phyloP scores from a whole-genome alignment of 2,888 invertebrate species.

The Cephus spinipes region DNA sequence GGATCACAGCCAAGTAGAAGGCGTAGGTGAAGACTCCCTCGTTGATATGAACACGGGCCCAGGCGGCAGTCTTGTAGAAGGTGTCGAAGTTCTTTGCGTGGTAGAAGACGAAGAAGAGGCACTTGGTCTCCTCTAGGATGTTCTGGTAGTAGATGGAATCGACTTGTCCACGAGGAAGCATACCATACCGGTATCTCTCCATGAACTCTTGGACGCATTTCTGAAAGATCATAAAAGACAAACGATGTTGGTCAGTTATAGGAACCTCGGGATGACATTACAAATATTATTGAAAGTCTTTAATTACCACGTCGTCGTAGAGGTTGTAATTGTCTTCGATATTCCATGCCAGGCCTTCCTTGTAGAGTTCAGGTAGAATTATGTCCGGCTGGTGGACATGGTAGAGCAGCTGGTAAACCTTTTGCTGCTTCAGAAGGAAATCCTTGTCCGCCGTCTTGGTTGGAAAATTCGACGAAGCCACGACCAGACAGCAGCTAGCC shows the following conservation, averaged over 20 bases:
- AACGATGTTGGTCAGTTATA: not conserved
- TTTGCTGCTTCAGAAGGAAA: slow-evolving; percentile 54
- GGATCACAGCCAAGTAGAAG: slow-evolving; percentile 72
- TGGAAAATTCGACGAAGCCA: slow-evolving; percentile 38
- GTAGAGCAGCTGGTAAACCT: slow-evolving; percentile 53
- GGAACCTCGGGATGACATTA: not conserved
- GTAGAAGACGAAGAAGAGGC: slow-evolving; percentile 60
- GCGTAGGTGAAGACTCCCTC: slow-evolving; percentile 72
- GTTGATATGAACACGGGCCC: slow-evolving; percentile 63
- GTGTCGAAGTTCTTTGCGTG: slow-evolving; percentile 63
- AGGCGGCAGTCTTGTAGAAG: slow-evolving; percentile 64
- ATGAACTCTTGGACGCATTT: slow-evolving; percentile 60
- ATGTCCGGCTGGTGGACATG: slow-evolving; percentile 49
- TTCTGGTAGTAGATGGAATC: slow-evolving; percentile 66
- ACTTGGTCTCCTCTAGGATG: slow-evolving; percentile 51
- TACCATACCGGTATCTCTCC: slow-evolving; percentile 60
- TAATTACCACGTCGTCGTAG: slow-evolving; percentile 51
- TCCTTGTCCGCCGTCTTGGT: slow-evolving; percentile 47
- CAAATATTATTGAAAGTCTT: not conserved
- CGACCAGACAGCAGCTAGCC: slow-evolving; percentile 64
- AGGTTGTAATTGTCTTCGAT: slow-evolving; percentile 44
- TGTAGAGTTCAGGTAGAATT: slow-evolving; percentile 43
- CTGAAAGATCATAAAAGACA: slow-evolving; percentile 31
- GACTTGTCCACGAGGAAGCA: slow-evolving; percentile 68
- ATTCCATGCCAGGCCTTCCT: slow-evolving; percentile 46